Base-by-base conservation (phyloP, 92 coral and sea anemone species). In the Siderastrea siderea region DNA sequence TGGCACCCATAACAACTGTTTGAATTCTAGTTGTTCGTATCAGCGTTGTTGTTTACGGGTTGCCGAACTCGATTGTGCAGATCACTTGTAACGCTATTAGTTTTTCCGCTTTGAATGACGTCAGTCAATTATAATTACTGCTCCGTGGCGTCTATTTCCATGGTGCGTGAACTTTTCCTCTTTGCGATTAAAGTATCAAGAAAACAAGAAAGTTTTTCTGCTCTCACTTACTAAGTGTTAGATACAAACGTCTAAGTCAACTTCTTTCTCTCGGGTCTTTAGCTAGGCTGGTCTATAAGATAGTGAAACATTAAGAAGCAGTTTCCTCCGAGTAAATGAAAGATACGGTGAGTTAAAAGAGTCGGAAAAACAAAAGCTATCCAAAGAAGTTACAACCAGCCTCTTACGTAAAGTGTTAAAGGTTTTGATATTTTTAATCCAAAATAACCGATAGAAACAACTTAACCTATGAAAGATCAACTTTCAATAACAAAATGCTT, bases 91-190 rank as follows among this genome's bases (percentile, higher is more conserved):
- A 83, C 70, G 78, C 87, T 47, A 68, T 6, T 14, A 5, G 44
- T 11, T 58, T 83, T 83, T 83, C 87, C 87, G 87, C 80, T 73
- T 83, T 72, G 43, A n/a, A 6, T 61, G 87, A 83, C 80, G 87
- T 45, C 55, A 69, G 48, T 55, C 10, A 74, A n/a, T 17, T 54
- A 65, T 13, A 66, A 13, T 57, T 2, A 44, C 3, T 78, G 63
- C 67, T 60, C 48, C 7, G 53, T 53, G 55, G 80, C 61, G 26
- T 3, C 60, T 52, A 9, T 72, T 83, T 83, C 73, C 73, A 50
- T 16, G 64, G 49, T 72, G 74, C 15, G 19, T 43, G 47, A 38
- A 4, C 58, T 84, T 62, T 84, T 74, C 87, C 87, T 84, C 26
- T 63, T 83, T 72, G 78, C 26, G 86, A 78, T 17, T 71, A 14